phyloP scores from a whole-genome alignment of 2,888 invertebrate genomes.

The Lottia scabra region DNA sequence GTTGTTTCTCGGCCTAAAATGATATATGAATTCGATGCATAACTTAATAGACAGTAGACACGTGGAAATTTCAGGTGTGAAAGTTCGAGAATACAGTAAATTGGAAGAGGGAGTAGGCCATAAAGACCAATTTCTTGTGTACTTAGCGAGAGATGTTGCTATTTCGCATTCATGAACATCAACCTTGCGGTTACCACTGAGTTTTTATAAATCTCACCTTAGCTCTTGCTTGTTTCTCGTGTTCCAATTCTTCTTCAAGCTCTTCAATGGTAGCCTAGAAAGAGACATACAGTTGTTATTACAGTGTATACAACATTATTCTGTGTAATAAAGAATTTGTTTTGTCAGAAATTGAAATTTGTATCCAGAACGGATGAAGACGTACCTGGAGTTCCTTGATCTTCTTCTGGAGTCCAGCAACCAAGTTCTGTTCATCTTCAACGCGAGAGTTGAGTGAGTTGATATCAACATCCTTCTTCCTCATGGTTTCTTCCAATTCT shows the following conservation, averaged over 20 bases:
- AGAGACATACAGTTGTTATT: too few species aligned
- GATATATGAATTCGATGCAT: too few species aligned
- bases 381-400: conserved; percentile 91
- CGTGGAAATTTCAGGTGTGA: too few species aligned
- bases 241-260: background rate
- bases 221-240: background rate
- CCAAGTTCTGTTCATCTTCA: conserved; percentile 97
- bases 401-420: conserved; percentile 96
- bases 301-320: too few species aligned
- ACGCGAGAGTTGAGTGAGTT: conserved; percentile 91
- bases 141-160: too few species aligned
- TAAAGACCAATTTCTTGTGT: too few species aligned
- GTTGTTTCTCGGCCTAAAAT: conserved; percentile 89
- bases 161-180: too few species aligned
- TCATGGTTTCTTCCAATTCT: conserved; percentile 24
- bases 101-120: too few species aligned
- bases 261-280: conserved; percentile 1
- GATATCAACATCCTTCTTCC: conserved; percentile 96
- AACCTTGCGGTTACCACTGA: background rate
- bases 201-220: background rate
- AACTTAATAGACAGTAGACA: too few species aligned
- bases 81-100: too few species aligned
- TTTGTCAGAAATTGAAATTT: background rate
- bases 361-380: background rate
- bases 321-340: background rate